A percentile compares a stretch with the other conserved stretches of the same genome.
phyloP scores from a whole-genome alignment of 30 jellyfish, hydroid and myxozoan species.

The Catostylus mosaicus region DNA sequence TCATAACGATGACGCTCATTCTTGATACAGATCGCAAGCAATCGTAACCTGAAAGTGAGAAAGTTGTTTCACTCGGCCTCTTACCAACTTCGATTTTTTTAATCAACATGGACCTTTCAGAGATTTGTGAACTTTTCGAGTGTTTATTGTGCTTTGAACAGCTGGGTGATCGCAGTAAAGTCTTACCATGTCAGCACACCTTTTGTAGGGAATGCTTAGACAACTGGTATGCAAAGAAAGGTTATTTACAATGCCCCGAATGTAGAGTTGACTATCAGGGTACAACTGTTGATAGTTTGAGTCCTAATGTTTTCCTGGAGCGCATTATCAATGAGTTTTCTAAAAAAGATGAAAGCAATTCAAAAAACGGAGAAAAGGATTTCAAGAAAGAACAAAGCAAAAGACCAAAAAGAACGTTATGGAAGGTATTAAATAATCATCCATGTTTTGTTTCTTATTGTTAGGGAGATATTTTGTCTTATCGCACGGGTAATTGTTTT shows the following conservation, averaged over 20 bases:
- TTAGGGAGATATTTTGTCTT: not conserved
- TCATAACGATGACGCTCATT: not conserved
- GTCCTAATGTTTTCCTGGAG: slow-evolving; percentile 79
- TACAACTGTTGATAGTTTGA: slow-evolving; percentile 60
- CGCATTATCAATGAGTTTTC: slow-evolving; percentile 63
- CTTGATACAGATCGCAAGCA: not conserved
- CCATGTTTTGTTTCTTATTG: slow-evolving; percentile 28
- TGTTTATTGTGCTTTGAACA: slow-evolving; percentile 86
- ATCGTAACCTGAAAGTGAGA: not conserved
- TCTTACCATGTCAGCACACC: slow-evolving; percentile 94
- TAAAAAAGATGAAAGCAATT: slow-evolving; percentile 29
- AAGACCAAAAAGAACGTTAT: slow-evolving; percentile 18
- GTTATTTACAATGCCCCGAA: slow-evolving; percentile 92
- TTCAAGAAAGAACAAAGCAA: slow-evolving; percentile 25
- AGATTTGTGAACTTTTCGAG: slow-evolving; percentile 66
- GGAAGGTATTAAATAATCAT: slow-evolving; percentile 50
- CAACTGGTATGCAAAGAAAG: slow-evolving; percentile 61
- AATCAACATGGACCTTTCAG: slow-evolving; percentile 53
- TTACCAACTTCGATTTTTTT: not conserved
- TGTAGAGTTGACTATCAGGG: slow-evolving; percentile 73
- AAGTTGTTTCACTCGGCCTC: not conserved
- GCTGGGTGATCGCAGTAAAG: slow-evolving; percentile 86
- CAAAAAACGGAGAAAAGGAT: slow-evolving; percentile 10
- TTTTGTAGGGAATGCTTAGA: slow-evolving; percentile 77
- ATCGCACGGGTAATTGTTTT: not conserved